Base-by-base conservation (phyloP, 2,888 invertebrate genomes). In the Bembecia ichneumoniformis region DNA sequence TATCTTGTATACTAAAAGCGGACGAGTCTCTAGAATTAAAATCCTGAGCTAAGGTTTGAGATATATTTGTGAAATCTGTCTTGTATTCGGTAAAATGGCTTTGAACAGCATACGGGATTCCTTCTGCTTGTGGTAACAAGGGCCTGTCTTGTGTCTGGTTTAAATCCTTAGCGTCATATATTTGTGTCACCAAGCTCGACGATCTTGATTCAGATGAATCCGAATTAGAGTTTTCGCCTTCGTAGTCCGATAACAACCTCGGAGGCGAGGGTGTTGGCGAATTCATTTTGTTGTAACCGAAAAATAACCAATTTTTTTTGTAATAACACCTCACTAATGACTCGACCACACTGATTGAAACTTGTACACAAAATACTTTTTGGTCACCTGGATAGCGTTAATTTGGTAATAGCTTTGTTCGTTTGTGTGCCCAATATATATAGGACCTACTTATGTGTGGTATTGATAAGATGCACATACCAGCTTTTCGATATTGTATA, bases 311-410 rank as follows among this genome's bases (percentile, higher is more conserved):
- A 28, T n/a, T 11, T 34, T 20, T 17, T 11, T 20, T 5, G 16
- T 16, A 28, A 46, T 46, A 34, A 28, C 34, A 46, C 20, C 4
- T 34, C 20, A 28, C 7, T 16, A 15, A 44, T 44, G 4, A 44
- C 15, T 55, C 81, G 81, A 77, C 86, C 71, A 77, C 62, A 65
- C 72, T 52, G 71, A 71, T 65, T 71, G 77, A 76, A 66, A 55
- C 68, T 81, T 82, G 77, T 87, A 83, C 79, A 84, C 83, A 72
- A 82, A 84, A 82, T 84, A 80, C 68, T 77, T 81, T 83, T 81
- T 81, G 71, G 77, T 81, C 77, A 84, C 83, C 83, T 82, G 79
- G 66, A 70, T 72, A 66, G 76, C 74, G 81, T 84, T 83, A 83
- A 86, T 86, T 84, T 81, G 73, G 77, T 86, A 87, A 86, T 86